Conservation (phyloP, 2,113 vertebrate genomes). For the Scolopax mira region DNA sequence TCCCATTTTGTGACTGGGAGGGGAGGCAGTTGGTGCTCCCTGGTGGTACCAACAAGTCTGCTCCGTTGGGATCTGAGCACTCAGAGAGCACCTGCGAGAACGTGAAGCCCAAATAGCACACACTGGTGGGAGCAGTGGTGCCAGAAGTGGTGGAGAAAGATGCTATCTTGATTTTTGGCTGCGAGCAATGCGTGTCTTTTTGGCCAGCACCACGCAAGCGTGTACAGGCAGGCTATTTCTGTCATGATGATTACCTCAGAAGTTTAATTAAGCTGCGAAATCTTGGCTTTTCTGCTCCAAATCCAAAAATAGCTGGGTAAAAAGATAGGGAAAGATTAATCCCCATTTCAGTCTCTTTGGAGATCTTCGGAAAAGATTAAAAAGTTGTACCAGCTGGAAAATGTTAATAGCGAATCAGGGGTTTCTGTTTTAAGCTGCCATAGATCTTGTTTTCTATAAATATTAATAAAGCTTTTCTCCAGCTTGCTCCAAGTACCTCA, state of each 20-base stretch:
- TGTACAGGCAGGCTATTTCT: conserved; percentile 30
- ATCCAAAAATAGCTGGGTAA: not conserved
- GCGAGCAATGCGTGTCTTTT: not conserved
- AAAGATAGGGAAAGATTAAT: not conserved
- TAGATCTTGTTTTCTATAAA: not conserved
- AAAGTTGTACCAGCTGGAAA: not conserved
- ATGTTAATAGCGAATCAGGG: not conserved
- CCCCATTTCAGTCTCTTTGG: not conserved
- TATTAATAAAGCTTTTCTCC: not conserved
- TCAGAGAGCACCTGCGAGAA: not conserved
- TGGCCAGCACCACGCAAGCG: not conserved
- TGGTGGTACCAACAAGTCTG: not conserved
- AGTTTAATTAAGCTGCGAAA: conserved; percentile 40
- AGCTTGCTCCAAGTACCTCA: not conserved
- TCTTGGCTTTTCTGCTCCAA: conserved; percentile 28
- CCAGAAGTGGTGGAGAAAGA: not conserved
- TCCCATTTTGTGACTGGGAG: not conserved
- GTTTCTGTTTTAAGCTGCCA: not conserved
- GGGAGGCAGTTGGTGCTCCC: not conserved
- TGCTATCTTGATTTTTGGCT: conserved; percentile 8
- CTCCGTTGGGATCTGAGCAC: not conserved
- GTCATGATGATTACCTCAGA: not conserved
- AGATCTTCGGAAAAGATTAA: not conserved
- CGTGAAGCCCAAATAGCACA: not conserved
- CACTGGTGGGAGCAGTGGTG: not conserved